Evolutionary conservation across 2,888 invertebrate genomes (phyloP).

Genomic region (Callinectes sapidus): DNA sequence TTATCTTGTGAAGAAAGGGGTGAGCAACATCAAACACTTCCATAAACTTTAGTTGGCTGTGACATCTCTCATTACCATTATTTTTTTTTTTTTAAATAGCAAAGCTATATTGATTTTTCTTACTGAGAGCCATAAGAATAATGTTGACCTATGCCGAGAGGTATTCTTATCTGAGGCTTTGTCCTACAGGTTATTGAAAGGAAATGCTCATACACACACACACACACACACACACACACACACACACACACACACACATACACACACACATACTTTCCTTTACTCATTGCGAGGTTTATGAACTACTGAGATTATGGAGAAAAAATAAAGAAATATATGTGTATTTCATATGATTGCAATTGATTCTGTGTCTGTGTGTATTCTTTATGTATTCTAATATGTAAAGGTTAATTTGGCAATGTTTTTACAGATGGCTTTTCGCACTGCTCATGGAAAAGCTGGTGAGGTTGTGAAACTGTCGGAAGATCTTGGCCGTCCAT

Average conservation of each 20-base stretch:
- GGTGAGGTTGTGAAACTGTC: slow-evolving; percentile 84
- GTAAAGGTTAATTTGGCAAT: not conserved
- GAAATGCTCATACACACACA: too few relatives aligned
- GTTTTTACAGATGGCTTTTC: slow-evolving; percentile 81
- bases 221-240: too few relatives aligned
- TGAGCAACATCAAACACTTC: slow-evolving; percentile 73
- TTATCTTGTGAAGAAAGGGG: slow-evolving; percentile 86
- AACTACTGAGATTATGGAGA: too few relatives aligned
- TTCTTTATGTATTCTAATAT: slow-evolving; percentile 19
- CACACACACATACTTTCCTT: too few relatives aligned
- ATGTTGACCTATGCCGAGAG: not conserved
- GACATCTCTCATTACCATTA: not conserved
- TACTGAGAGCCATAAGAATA: too few relatives aligned
- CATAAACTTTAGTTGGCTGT: not conserved
- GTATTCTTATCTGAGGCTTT: not conserved
- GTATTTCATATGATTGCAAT: too few relatives aligned
- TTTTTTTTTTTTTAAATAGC: not conserved
- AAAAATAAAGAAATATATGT: too few relatives aligned
- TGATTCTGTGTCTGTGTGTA: too few relatives aligned
- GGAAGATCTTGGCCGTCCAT: slow-evolving; percentile 79
- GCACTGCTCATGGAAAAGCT: slow-evolving; percentile 85
- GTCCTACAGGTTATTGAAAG: too few relatives aligned
- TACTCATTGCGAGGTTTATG: too few relatives aligned
- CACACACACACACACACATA: too few relatives aligned
- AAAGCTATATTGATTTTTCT: not conserved